phyloP scores from a whole-genome alignment of 1,140 invertebrate genomes.

The Lordiphosa stackelbergi region DNA sequence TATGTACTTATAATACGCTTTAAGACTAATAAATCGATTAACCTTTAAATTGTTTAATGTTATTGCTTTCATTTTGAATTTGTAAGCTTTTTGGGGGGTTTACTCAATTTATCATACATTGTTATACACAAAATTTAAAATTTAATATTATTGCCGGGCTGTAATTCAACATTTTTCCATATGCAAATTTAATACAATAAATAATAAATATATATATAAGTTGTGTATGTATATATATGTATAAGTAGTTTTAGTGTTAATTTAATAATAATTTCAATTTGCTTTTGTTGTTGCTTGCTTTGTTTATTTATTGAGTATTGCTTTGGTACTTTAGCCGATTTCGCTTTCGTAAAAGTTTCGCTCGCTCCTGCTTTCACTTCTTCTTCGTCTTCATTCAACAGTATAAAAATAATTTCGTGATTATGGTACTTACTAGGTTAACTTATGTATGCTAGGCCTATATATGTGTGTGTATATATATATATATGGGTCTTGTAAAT shows the following conservation, averaged over 20 bases:
- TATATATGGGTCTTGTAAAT: conserved; percentile 41
- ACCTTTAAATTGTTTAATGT: conserved; percentile 61
- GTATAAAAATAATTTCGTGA: conserved; percentile 72
- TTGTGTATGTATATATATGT: conserved; percentile 25
- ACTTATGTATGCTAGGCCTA: conserved; percentile 41
- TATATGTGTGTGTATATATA: conserved; percentile 26
- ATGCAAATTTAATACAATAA: conserved; percentile 35
- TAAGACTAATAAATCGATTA: conserved; percentile 69
- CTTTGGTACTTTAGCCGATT: conserved; percentile 78
- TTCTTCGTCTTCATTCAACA: conserved; percentile 46
- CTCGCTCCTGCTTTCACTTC: background rate
- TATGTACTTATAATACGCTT: conserved; percentile 34
- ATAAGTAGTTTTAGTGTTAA: conserved; percentile 53
- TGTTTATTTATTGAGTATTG: conserved; percentile 69
- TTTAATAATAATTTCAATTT: conserved; percentile 63
- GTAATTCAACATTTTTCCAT: conserved; percentile 44
- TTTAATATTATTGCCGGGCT: conserved; percentile 70
- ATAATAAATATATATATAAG: conserved; percentile 46
- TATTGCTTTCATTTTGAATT: conserved; percentile 67
- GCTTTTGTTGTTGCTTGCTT: conserved; percentile 34
- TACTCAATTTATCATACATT: conserved; percentile 47
- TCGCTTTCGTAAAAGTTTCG: conserved; percentile 53
- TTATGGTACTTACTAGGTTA: conserved; percentile 64
- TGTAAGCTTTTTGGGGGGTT: conserved; percentile 14
- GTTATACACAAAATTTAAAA: conserved; percentile 73